Evolutionary conservation across 2,888 invertebrate species (phyloP).

Genomic region (Gnatocerus cornutus): DNA sequence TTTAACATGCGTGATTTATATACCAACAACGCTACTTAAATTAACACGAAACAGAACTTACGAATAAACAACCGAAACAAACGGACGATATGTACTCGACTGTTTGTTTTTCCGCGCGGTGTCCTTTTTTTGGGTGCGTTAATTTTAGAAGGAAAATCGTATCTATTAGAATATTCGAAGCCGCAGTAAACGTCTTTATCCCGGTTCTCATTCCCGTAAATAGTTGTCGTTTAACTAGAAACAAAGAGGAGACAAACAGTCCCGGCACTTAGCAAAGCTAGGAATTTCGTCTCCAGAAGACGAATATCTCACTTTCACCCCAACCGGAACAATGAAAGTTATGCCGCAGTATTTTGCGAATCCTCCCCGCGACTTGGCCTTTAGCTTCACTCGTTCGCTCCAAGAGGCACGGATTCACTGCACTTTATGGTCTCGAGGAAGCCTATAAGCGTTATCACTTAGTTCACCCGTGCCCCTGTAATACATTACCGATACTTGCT

Average conservation of each 20-base stretch:
- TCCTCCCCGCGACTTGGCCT: slow-evolving; percentile 60
- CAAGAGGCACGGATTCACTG: slow-evolving; percentile 64
- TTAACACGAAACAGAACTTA: slow-evolving; percentile 15
- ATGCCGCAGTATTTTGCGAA: slow-evolving; percentile 68
- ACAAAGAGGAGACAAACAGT: slow-evolving; percentile 54
- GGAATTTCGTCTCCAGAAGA: slow-evolving; percentile 66
- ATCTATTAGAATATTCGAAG: too few species aligned
- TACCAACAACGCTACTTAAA: slow-evolving; percentile 1
- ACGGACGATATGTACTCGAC: not conserved
- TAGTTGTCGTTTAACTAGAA: slow-evolving; percentile 49
- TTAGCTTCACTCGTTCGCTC: slow-evolving; percentile 61
- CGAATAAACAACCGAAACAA: slow-evolving; percentile 6
- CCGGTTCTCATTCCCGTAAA: slow-evolving; percentile 34
- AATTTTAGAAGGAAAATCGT: not conserved
- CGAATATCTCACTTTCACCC: slow-evolving; percentile 68
- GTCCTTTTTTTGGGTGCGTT: not conserved
- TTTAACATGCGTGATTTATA: slow-evolving; percentile 27
- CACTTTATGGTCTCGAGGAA: slow-evolving; percentile 65
- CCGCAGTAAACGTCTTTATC: not conserved
- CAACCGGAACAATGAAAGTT: slow-evolving; percentile 67
- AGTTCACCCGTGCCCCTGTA: slow-evolving; percentile 59
- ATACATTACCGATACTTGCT: slow-evolving; percentile 69
- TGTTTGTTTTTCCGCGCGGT: not conserved
- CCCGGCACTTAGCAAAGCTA: slow-evolving; percentile 58
- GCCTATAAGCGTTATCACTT: slow-evolving; percentile 67